Base-by-base conservation (phyloP, 2,113 vertebrate genomes). In the Regulus satrapa region DNA sequence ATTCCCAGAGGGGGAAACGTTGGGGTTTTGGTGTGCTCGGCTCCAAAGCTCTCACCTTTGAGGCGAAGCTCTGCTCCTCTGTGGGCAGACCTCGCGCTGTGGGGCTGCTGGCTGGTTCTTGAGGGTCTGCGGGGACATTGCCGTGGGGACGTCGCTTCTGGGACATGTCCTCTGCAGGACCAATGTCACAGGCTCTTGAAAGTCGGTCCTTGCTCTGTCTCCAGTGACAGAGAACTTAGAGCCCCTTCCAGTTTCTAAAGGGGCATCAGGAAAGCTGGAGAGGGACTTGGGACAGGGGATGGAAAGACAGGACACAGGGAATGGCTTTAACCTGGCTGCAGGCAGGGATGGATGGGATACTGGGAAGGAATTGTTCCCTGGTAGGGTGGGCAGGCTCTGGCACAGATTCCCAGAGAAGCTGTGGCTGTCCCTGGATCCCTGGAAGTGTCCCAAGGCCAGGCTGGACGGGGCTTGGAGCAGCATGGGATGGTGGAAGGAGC, bases 11-110 rank as follows among this genome's bases (percentile, higher is more conserved):
- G 18, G 11, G 62, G 14, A 4, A 4, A 8, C 12, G 7, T 1
- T 3, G 23, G 61, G 9, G 5, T 32, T 28, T 34, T 4, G 45
- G 18, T 21, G 56, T 14, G 61, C 32, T n/a, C 5, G 18, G 8
- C 66, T 51, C 49, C 6, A 29, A 19, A 28, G 55, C 13, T 29
- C 20, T 45, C 7, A 0, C 1, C 64, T 24, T 29, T 0, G 0
- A 12, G 28, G 36, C 24, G 28, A 19, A 56, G 34, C 1, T 12
- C n/a, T 14, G 68, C 52, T 52, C 8, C 31, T 23, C 20, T 2
- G 16, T 1, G 67, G 67, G 4, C 1, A 3, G 28, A 17, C 2
- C 6, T 43, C 1, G 0, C 0, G 1, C 0, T 3, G 83, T 21
- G 52, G 13, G 18, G 52, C 4, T n/a, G 84, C 24, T 20, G 85